Evolutionary conservation across 2,888 invertebrate genomes (phyloP), one percentile per base, ranked within the genome.

Genomic region (Lasioglossum oenotherae): DNA sequence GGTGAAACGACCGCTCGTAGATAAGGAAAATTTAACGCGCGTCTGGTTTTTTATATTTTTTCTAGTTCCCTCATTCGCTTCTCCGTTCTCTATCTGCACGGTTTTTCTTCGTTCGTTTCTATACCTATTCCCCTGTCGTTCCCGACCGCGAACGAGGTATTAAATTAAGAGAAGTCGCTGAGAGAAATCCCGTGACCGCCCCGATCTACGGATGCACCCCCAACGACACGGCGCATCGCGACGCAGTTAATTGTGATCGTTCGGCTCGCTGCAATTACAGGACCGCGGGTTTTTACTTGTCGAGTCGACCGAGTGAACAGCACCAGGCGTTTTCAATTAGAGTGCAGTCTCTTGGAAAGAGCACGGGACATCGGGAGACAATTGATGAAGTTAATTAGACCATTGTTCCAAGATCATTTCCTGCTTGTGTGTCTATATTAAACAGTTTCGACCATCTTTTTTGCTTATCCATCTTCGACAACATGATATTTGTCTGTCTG

Each of bases 21-120:
- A 80, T 84, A 84, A 85, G 84, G 57, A 79, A 76, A 75, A 84
- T 84, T 85, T 79, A 85, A 75, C 49, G 44, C 46, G 38, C 8
- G 57, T 53, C 60, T 53, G 35, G 44, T 74, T 69, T 44, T 46
- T 67, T 16, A 19, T 41, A 8, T 5, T 16, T 44, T 35, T 41
- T 19, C 35, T 35, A 46, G 8, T 46, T 49, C 19, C 16, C 57
- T 10, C 27, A 44, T 44, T 14, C 14, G 23, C n/a, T 73, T 38
- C 44, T 0, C 3, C 0, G 3, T 35, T 31, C 0, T 23, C 38
- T 27, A 10, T 38, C 77, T 27, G 23, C 35, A 31, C 16, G 4
- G 53, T 16, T 19, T 35, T 41, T 69, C 69, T 23, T 69, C 69
- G 67, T 69, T 64, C 64, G 64, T 64, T 64, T 6, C 64, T 5